Percentiles rank a stretch among this genome's conserved stretches.
Conservation (phyloP, 1,140 invertebrate species). For the Marisa cornuarietis region DNA sequence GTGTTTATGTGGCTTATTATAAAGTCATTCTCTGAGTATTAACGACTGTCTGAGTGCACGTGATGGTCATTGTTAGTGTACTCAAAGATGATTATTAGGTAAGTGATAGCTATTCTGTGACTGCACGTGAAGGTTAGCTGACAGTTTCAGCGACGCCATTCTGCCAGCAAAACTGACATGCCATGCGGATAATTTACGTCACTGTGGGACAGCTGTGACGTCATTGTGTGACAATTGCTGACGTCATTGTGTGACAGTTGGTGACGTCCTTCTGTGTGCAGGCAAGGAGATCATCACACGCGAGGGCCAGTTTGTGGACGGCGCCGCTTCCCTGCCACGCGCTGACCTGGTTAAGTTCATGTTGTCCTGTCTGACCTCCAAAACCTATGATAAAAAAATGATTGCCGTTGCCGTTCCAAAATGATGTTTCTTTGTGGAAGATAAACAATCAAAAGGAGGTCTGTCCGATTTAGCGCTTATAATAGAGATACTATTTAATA, state of each 20-base stretch:
- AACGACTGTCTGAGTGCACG: too few relatives aligned
- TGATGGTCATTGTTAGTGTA: too few relatives aligned
- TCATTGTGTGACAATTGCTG: neutral
- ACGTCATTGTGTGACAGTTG: neutral
- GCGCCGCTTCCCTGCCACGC: constrained; percentile 21
- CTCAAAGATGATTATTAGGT: too few relatives aligned
- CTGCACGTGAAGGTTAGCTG: too few relatives aligned
- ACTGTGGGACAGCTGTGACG: too few relatives aligned
- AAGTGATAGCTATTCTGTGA: too few relatives aligned
- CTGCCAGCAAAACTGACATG: too few relatives aligned
- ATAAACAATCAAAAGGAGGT: neutral
- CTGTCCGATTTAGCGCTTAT: neutral
- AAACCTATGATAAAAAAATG: constrained; percentile 34
- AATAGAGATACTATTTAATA: too few relatives aligned
- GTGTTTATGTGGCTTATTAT: too few relatives aligned
- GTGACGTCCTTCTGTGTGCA: neutral
- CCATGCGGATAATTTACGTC: neutral
- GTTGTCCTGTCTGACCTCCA: constrained; percentile 30
- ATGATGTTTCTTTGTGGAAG: neutral
- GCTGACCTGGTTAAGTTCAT: constrained; percentile 46
- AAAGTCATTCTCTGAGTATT: too few relatives aligned
- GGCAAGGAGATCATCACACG: constrained; percentile 24
- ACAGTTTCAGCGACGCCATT: too few relatives aligned
- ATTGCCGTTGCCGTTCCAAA: constrained; percentile 21
- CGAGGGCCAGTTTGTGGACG: constrained; percentile 30